These are phyloP conservation scores for Aulostomus chinensis DNA, from an alignment of 2,797 vertebrate species.

Conservation along the genomic window DNA sequence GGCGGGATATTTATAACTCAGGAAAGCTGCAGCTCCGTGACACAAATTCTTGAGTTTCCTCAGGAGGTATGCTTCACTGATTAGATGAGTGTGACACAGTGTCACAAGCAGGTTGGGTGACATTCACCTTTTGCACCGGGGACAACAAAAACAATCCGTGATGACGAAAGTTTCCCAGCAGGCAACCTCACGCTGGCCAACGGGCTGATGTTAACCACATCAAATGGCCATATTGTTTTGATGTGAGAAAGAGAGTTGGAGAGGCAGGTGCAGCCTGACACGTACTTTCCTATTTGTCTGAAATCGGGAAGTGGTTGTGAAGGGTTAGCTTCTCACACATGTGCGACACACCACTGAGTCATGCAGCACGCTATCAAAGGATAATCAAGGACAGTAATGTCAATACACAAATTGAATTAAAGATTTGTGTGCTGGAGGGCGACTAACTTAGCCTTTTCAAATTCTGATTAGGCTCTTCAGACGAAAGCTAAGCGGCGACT, in stretches of 20 bases:
- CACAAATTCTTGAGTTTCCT: slow-evolving; percentile 67
- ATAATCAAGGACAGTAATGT: slow-evolving; percentile 6
- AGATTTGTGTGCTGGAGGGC: slow-evolving; percentile 12
- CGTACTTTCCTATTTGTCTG: slow-evolving; percentile 10
- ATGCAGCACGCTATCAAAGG: background rate
- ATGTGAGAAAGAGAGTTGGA: background rate
- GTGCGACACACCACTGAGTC: slow-evolving; percentile 15
- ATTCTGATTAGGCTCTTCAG: slow-evolving; percentile 36
- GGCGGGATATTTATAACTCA: slow-evolving; percentile 78
- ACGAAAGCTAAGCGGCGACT: slow-evolving; percentile 17
- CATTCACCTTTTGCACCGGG: slow-evolving; percentile 13
- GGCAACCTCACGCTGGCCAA: background rate
- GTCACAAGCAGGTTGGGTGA: slow-evolving; percentile 43
- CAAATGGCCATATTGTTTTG: background rate
- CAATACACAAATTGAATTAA: slow-evolving; percentile 31
- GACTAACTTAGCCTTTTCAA: slow-evolving; percentile 36
- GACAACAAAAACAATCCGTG: slow-evolving; percentile 2
- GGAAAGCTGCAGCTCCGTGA: slow-evolving; percentile 67
- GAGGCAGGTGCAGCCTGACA: slow-evolving; percentile 45
- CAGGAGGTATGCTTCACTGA: slow-evolving; percentile 51
- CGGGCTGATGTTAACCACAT: slow-evolving; percentile 14
- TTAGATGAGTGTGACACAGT: slow-evolving; percentile 26
- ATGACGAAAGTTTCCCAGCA: slow-evolving; percentile 29
- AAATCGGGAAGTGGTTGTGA: too few species aligned
- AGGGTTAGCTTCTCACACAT: background rate